A percentile compares a stretch with the other conserved stretches of the same genome.
Conservation (phyloP, 1,140 invertebrate genomes). For the Papilio aristodemus region DNA sequence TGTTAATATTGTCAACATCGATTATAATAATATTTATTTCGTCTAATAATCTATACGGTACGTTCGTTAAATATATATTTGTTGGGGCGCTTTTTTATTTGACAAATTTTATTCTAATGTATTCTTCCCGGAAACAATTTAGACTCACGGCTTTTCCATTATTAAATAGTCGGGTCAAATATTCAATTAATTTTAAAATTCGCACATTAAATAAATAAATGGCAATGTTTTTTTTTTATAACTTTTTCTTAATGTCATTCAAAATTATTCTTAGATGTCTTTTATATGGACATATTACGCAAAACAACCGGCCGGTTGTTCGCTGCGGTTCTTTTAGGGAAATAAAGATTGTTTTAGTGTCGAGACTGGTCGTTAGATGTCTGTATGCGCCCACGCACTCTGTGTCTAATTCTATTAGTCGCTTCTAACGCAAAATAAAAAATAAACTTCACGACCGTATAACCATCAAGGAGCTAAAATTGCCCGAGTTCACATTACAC, state of each 20-base stretch:
- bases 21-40: neutral
- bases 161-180: too few relatives aligned
- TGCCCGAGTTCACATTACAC: too few relatives aligned
- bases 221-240: too few relatives aligned
- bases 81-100: too few relatives aligned
- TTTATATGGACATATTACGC: neutral
- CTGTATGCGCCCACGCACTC: neutral
- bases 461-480: neutral
- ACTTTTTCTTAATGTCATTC: too few relatives aligned
- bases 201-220: too few relatives aligned
- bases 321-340: neutral
- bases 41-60: too few relatives aligned
- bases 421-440: conserved; percentile 6
- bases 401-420: neutral
- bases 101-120: too few relatives aligned
- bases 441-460: neutral
- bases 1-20: conserved; percentile 4
- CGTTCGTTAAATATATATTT: too few relatives aligned
- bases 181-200: too few relatives aligned
- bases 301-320: neutral
- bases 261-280: neutral
- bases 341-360: neutral
- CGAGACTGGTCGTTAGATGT: neutral
- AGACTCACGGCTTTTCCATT: too few relatives aligned
- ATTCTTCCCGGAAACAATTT: too few relatives aligned